phyloP scores from a whole-genome alignment of 2,888 invertebrate genomes.

The Sipunculus nudus region DNA sequence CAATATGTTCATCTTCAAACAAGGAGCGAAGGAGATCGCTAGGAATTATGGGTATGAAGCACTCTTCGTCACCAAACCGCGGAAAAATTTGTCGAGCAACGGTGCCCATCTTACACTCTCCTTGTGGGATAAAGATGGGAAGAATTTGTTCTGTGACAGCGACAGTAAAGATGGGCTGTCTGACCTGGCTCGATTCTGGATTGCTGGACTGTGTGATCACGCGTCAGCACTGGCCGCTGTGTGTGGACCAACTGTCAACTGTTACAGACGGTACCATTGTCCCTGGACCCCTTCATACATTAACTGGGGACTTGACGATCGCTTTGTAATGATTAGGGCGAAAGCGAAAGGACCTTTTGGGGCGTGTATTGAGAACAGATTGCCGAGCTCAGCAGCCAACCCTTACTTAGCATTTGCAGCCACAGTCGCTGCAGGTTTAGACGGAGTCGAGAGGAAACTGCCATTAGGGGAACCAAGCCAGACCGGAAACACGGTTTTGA shows the following conservation, averaged over 20 bases:
- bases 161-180: conserved; percentile 22
- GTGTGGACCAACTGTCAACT: conserved; percentile 23
- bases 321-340: conserved; percentile 11
- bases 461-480: neutral
- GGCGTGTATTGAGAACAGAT: conserved; percentile 24
- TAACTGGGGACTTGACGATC: conserved; percentile 21
- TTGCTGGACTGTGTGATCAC: conserved; percentile 26
- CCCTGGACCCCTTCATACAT: conserved; percentile 5
- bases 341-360: conserved; percentile 1
- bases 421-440: conserved; percentile 27
- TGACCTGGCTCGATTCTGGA: conserved; percentile 15
- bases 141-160: conserved; percentile 27
- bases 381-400: conserved; percentile 21
- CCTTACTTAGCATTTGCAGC: conserved; percentile 26
- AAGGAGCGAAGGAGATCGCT: conserved; percentile 22
- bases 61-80: conserved; percentile 25
- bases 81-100: neutral
- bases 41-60: conserved; percentile 5
- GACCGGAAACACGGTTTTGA: neutral
- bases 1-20: conserved; percentile 12
- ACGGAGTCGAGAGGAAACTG: conserved; percentile 29
- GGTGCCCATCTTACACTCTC: conserved; percentile 38
- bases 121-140: conserved; percentile 21
- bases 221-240: conserved; percentile 22
- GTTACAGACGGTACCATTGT: conserved; percentile 21